phyloP scores from a whole-genome alignment of 2,888 invertebrate species.

The Melieria omissa region DNA sequence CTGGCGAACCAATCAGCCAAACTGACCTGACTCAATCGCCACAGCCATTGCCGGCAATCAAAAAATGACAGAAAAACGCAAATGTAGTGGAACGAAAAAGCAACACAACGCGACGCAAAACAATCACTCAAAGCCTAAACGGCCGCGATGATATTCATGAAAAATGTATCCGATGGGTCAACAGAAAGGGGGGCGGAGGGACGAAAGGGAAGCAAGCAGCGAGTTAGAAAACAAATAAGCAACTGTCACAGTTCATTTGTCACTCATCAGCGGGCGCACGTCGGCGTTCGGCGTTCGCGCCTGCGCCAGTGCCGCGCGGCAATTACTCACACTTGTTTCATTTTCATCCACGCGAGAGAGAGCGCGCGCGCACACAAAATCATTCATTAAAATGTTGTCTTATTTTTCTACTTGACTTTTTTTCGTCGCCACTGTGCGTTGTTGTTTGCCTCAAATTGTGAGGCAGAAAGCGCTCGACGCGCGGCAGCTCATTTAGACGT shows the following conservation, averaged over 20 bases:
- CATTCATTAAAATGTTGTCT: conserved; percentile 44
- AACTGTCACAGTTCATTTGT: conserved; percentile 54
- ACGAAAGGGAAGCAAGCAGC: neutral
- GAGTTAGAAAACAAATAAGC: conserved; percentile 39
- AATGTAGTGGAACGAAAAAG: conserved; percentile 1
- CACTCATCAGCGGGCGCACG: conserved; percentile 46
- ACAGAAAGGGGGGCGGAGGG: neutral
- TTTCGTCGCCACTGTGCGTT: conserved; percentile 47
- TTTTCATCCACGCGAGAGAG: conserved; percentile 16
- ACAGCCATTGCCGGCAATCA: neutral
- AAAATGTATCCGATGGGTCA: conserved; percentile 17
- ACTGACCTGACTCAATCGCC: conserved; percentile 15
- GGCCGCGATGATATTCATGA: neutral
- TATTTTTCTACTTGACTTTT: conserved; percentile 38
- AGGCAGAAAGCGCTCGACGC: no score
- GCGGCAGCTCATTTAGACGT: conserved; percentile 40
- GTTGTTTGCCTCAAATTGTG: neutral
- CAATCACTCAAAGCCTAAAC: no score
- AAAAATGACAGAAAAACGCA: neutral
- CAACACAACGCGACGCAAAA: neutral
- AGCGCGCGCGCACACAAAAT: conserved; percentile 27
- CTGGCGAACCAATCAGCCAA: neutral
- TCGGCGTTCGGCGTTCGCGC: neutral
- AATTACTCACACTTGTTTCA: conserved; percentile 57
- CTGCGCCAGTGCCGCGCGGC: conserved; percentile 35